phyloP scores from a whole-genome alignment of 2,113 vertebrate genomes.

The Lepisosteus osseus region DNA sequence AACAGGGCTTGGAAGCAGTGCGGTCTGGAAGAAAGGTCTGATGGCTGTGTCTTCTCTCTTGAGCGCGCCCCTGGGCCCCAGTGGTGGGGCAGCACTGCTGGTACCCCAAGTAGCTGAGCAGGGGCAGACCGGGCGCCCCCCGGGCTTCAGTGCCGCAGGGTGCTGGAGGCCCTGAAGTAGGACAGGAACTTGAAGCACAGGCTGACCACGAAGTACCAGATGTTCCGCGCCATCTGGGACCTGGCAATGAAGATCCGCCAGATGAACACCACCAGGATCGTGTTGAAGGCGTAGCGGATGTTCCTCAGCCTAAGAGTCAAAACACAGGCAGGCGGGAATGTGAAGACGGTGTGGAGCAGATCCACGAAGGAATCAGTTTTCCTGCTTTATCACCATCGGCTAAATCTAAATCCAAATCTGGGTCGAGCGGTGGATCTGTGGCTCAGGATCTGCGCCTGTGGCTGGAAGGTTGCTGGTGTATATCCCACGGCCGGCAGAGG shows the following conservation, averaged over 20 bases:
- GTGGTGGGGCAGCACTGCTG: not conserved
- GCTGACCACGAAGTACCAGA: conserved; percentile 95
- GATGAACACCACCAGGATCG: conserved; percentile 80
- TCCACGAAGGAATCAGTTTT: no score
- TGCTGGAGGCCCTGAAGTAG: conserved; percentile 90
- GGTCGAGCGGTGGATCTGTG: no score
- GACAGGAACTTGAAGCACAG: conserved; percentile 95
- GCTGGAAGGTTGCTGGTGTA: no score
- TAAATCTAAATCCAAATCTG: no score
- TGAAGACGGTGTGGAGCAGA: no score
- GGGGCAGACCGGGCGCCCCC: conserved; percentile 11
- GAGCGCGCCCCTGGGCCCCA: conserved; percentile 18
- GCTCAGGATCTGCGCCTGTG: no score
- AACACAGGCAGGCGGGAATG: not conserved
- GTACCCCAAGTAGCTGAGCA: not conserved
- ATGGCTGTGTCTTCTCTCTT: conserved; percentile 21
- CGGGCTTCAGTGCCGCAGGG: conserved; percentile 72
- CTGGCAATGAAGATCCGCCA: conserved; percentile 92
- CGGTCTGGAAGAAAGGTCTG: conserved; percentile 20
- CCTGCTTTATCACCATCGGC: no score
- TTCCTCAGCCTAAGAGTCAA: conserved; percentile 77
- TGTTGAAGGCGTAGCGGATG: conserved; percentile 89
- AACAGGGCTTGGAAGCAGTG: conserved; percentile 8
- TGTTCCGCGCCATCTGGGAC: conserved; percentile 90
- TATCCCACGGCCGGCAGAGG: no score